Evolutionary conservation across 1,140 invertebrate species (phyloP), one percentile per base, ranked within the genome.

Genomic region (Orchestia grillus): DNA sequence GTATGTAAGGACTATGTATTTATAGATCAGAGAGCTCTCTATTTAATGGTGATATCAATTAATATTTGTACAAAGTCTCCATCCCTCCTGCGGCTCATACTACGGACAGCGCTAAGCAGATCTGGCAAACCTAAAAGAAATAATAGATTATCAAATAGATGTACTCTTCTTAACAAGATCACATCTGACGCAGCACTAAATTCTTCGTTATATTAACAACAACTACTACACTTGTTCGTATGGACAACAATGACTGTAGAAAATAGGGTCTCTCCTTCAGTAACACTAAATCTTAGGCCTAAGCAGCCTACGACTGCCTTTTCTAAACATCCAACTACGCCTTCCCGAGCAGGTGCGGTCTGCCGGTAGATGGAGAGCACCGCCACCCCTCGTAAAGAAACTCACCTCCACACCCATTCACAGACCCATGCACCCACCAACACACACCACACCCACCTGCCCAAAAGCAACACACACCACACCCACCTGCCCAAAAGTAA

Each of bases 231-330:
- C 43, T 45, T 94, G 43, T 94, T 94, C 92, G 92, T 94, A 94
- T 94, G 92, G 92, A 94, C 92, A 94, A 94, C 92, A 47, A 45
- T 94, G 43, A 94, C 36, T 44, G 92, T 94, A 94, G 43, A 94
- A 94, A 94, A 94, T 94, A 94, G 92, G 43, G 92, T 94, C 92
- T 94, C 44, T 94, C 92, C 92, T 40, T 94, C 44, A 45, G 40
- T 94, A 45, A 94, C 92, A n/a, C 92, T 94, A 94, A 45, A 44
- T 45, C 92, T 94, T 94, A 94, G 36, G 40, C 36, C 92, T 94
- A 94, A 40, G 44, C 88, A 44, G 88, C 62, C 43, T 90, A 90
- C 88, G 16, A 42, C n/a, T 90, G n/a, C 43, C 88, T 42, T 90
- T 90, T 90, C n/a, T 90, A 90, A 90, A 90, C 88, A 43, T 90